Evolutionary conservation across 2,888 invertebrate genomes (phyloP).

Genomic region (Protophormia terraenovae): DNA sequence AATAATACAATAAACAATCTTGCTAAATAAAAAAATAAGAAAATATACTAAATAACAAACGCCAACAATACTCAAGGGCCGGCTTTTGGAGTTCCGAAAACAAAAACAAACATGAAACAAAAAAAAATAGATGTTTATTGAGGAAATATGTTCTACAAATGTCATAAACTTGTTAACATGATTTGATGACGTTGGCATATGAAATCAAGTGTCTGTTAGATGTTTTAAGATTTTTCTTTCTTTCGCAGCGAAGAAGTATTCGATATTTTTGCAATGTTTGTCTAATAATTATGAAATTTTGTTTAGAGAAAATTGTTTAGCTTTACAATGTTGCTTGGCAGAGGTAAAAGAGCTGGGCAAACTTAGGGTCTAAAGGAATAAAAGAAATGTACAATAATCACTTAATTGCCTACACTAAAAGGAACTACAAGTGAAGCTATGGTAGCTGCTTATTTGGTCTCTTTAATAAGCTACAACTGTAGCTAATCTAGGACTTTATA

Average conservation of each 20-base stretch:
- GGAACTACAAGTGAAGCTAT: too few species aligned
- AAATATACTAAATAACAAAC: too few species aligned
- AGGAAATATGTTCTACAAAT: slow-evolving; percentile 62
- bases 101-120: neutral
- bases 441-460: too few species aligned
- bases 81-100: neutral
- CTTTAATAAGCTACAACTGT: too few species aligned
- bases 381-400: too few species aligned
- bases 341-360: slow-evolving; percentile 1
- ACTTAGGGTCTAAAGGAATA: too few species aligned
- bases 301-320: slow-evolving; percentile 1
- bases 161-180: slow-evolving; percentile 58
- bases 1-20: slow-evolving; percentile 30
- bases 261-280: neutral
- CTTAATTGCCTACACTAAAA: too few species aligned
- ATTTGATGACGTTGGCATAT: neutral
- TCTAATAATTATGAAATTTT: slow-evolving; percentile 35
- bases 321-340: neutral
- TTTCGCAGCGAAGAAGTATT: neutral
- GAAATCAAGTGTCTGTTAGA: neutral
- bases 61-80: slow-evolving; percentile 55
- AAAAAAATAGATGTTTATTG: neutral
- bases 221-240: neutral
- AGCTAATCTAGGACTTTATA: too few species aligned
- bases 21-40: too few species aligned